These are phyloP conservation scores for Ectemnius lituratus DNA, from an alignment of 2,888 invertebrate genomes.

Conservation along the genomic window DNA sequence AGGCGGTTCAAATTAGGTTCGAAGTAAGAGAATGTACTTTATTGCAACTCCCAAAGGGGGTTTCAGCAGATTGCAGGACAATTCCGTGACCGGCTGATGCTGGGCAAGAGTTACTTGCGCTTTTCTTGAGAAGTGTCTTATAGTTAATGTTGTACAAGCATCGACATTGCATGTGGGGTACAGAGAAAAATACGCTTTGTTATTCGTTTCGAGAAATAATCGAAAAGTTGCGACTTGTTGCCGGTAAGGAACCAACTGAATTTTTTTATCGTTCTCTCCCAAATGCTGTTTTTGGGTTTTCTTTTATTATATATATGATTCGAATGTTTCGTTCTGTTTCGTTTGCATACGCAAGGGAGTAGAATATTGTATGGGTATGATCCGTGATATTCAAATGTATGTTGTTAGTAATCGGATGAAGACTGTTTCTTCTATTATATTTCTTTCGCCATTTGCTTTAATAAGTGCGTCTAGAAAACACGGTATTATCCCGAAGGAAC, in stretches of 20 bases:
- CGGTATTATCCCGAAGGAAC: too few species aligned
- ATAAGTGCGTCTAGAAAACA: too few species aligned
- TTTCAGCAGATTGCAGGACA: too few species aligned
- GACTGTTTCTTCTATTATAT: conserved; percentile 8
- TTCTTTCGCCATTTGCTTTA: too few species aligned
- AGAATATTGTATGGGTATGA: too few species aligned
- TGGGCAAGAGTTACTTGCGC: conserved; percentile 17
- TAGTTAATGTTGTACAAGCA: conserved; percentile 25
- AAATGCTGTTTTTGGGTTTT: too few species aligned
- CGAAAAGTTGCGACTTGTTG: conserved; percentile 2
- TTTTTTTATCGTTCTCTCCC: not conserved
- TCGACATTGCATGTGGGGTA: conserved; percentile 28
- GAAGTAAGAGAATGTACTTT: conserved; percentile 9
- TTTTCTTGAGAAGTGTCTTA: conserved; percentile 47
- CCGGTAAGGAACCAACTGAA: not conserved
- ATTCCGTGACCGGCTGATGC: not conserved
- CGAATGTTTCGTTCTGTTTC: too few species aligned
- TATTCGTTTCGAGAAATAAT: conserved; percentile 14
- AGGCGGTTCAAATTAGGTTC: too few species aligned
- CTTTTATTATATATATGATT: too few species aligned
- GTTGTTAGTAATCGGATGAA: not conserved
- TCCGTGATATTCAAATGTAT: too few species aligned
- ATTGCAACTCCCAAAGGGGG: too few species aligned
- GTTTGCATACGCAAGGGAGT: too few species aligned
- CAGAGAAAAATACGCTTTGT: conserved; percentile 35